These are phyloP conservation scores for Andrena chrysosceles DNA, from an alignment of 2,888 invertebrate genomes.

Conservation along the genomic window DNA sequence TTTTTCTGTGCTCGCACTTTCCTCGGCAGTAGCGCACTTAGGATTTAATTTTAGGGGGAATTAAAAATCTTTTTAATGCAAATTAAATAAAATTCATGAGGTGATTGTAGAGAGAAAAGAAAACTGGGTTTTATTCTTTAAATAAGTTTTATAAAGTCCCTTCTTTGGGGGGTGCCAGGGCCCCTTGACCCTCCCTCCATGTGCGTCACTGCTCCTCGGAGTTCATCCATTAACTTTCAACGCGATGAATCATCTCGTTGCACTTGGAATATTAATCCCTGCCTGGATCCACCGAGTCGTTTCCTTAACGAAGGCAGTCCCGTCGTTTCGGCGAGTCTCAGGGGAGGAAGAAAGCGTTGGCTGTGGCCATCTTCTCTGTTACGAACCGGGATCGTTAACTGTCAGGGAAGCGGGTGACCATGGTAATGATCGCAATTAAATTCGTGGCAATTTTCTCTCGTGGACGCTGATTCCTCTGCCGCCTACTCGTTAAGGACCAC, in stretches of 20 bases:
- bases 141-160: too few relatives aligned
- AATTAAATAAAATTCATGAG: too few relatives aligned
- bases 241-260: neutral
- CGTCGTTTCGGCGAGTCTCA: neutral
- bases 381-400: conserved; percentile 53
- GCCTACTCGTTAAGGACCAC: conserved; percentile 32
- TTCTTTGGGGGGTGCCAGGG: too few relatives aligned
- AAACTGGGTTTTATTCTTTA: too few relatives aligned
- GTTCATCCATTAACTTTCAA: neutral
- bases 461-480: conserved; percentile 23
- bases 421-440: conserved; percentile 67
- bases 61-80: too few relatives aligned
- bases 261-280: neutral
- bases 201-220: neutral
- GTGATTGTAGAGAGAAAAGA: too few relatives aligned
- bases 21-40: too few relatives aligned
- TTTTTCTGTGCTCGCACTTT: too few relatives aligned
- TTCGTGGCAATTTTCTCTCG: conserved; percentile 50
- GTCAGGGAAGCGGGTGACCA: conserved; percentile 53
- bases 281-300: too few relatives aligned
- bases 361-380: conserved; percentile 17
- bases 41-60: too few relatives aligned
- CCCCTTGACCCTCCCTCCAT: neutral
- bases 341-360: neutral
- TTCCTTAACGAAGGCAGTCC: neutral